Conservation (phyloP, 2,888 invertebrate species). For the Amphimallon solstitiale region DNA sequence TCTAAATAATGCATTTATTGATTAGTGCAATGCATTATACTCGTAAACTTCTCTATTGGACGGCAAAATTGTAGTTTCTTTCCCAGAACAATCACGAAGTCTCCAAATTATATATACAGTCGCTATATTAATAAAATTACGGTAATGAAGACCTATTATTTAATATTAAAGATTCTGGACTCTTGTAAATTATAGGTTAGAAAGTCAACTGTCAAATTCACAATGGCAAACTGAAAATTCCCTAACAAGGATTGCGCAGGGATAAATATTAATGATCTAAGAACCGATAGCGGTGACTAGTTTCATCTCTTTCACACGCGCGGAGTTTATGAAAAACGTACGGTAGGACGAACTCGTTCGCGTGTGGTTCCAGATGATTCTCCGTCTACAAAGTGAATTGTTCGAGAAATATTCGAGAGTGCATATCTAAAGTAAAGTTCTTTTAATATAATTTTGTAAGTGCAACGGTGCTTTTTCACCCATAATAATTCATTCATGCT, state of each 20-base stretch:
- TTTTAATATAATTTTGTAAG: conserved; percentile 36
- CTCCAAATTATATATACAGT: no score
- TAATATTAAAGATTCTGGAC: no score
- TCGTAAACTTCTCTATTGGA: no score
- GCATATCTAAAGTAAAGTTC: conserved; percentile 26
- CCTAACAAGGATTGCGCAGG: conserved; percentile 34
- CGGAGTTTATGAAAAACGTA: background rate
- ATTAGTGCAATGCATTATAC: no score
- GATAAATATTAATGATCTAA: conserved; percentile 4
- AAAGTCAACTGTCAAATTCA: conserved; percentile 4
- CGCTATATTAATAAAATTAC: no score
- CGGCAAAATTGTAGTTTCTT: no score
- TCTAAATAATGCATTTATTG: no score
- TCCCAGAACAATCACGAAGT: no score
- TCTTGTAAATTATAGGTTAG: conserved; percentile 14
- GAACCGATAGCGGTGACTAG: background rate
- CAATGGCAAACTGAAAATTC: conserved; percentile 24
- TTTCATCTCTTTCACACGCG: background rate
- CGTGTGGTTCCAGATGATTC: conserved; percentile 44
- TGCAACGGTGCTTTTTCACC: conserved; percentile 35
- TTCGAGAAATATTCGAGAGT: conserved; percentile 36
- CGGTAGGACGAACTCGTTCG: conserved; percentile 14
- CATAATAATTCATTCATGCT: conserved; percentile 34
- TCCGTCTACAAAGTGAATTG: conserved; percentile 41
- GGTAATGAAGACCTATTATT: no score